Evolutionary conservation across 37 sponge, comb jelly and placozoan species (phyloP).

Genomic region (Corticium candelabrum): DNA sequence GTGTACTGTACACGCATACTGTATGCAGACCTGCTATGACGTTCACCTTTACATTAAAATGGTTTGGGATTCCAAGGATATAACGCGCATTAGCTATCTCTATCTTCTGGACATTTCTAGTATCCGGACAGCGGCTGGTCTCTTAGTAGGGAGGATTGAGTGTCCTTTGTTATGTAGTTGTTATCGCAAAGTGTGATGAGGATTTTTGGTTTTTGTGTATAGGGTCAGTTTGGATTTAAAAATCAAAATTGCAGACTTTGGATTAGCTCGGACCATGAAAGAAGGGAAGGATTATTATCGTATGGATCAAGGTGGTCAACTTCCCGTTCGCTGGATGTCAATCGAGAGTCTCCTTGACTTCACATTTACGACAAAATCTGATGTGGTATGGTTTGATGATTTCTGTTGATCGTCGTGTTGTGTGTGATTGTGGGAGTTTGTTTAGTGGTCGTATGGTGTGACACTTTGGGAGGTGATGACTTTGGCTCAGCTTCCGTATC

Average conservation of each 20-base stretch:
- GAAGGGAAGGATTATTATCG: conserved; percentile 29
- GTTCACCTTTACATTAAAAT: no score
- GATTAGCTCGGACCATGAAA: conserved; percentile 32
- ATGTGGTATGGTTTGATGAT: conserved; percentile 22
- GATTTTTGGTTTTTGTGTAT: neutral
- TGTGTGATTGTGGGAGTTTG: neutral
- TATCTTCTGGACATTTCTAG: no score
- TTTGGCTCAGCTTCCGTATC: neutral
- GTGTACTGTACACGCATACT: no score
- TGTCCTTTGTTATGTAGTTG: no score
- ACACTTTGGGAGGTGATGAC: neutral
- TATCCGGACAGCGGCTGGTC: no score
- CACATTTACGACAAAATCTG: conserved; percentile 36
- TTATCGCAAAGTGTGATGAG: no score
- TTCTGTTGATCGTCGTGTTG: neutral
- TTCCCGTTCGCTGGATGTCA: conserved; percentile 47
- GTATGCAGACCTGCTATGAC: no score
- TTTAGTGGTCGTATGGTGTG: neutral
- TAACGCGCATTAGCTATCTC: no score
- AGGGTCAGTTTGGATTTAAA: conserved; percentile 21
- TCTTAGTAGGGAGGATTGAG: no score
- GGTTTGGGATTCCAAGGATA: no score
- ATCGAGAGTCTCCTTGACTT: conserved; percentile 38
- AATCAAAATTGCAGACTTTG: conserved; percentile 41
- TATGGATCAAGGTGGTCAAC: conserved; percentile 23